Base-by-base conservation (phyloP, 1,140 invertebrate species). In the Drosophila sturtevanti region DNA sequence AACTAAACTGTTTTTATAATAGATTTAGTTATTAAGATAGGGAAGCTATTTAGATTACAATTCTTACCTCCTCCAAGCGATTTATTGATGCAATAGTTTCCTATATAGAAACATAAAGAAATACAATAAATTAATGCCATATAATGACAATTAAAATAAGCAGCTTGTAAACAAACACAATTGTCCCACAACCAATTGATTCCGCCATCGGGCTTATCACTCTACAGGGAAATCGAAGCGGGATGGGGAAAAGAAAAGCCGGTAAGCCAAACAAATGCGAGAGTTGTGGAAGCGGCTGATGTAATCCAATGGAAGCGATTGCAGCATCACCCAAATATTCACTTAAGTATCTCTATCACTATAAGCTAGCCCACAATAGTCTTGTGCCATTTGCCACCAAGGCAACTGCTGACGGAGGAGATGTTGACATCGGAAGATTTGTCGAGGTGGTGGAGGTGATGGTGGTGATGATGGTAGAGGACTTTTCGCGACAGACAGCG, bases 251-350 rank as follows among this genome's bases (percentile, higher is more conserved):
- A 61, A 27, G 54, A 59, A 59, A 10, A 52, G 37, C 41, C 66
- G 71, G 54, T 35, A 63, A 69, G 44, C 34, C 67, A 63, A 70
- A 64, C 18, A 68, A 61, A 71, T 16, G 48, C 18, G 9, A 35
- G 18, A 63, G 10, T 51, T 51, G 75, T 31, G 41, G 18, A 62
- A 35, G 34, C 34, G 73, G 75, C 80, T 82, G 80, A 82, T 82
- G 80, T 71, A 82, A 82, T 82, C 44, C 67, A 38, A 41, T 7
- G 38, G 51, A 24, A 59, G 58, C 31, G 48, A 71, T 82, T 82
- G 68, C 80, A 78, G 71, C 74, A 81, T 59, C 48, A 55, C 11
- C 58, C 61, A 66, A 44, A 72, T 34, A 58, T 48, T 72, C 22
- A 51, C 12, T 18, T 14, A 18, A 44, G 41, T 44, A 4, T 9